Evolutionary conservation across 2,113 vertebrate genomes (phyloP), one percentile per base, ranked within the genome.

Genomic region (Columba livia): DNA sequence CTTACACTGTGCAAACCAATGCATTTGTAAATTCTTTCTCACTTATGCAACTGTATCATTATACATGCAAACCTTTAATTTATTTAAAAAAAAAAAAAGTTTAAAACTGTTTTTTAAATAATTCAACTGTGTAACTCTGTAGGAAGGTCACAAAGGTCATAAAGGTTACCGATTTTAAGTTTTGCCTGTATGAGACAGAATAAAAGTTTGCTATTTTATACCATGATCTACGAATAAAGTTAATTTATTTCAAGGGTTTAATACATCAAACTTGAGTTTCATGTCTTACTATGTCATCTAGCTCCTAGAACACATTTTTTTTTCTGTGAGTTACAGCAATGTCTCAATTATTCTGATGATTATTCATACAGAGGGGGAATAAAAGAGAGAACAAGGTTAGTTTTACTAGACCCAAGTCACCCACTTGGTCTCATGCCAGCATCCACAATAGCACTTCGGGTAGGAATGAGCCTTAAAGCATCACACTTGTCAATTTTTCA

Each of bases 401-500:
- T 58, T 79, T 85, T 93, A 73, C 65, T 87, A 89, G 79, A 66
- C 18, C 86, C 47, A 57, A 65, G 66, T 61, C 79, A 85, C 85
- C 56, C 82, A 77, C 75, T 91, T 96, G 81, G 40, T 94, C 40
- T 86, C 64, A 24, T 5, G 17, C 69, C 73, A 94, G 19, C 54
- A 95, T 70, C 82, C 79, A 48, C 47, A 78, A 58, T 47, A 85
- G 69, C 32, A 75, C 47, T 72, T 89, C 60, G 78, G 85, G 47
- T 29, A 81, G 17, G 81, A 87, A 57, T 51, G 36, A 31, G 34
- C 73, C 54, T 92, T 62, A 7, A 85, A 89, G 58, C 74, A 67
- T 65, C 9, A 6, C 44, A 66, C 56, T 79, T 94, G 95, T 86
- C 94, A 97, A 93, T 58, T 90, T 92, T 94, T 85, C 67, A 72